These are phyloP conservation scores for Plebejus anna DNA, from an alignment of 2,888 invertebrate genomes.

Conservation along the genomic window DNA sequence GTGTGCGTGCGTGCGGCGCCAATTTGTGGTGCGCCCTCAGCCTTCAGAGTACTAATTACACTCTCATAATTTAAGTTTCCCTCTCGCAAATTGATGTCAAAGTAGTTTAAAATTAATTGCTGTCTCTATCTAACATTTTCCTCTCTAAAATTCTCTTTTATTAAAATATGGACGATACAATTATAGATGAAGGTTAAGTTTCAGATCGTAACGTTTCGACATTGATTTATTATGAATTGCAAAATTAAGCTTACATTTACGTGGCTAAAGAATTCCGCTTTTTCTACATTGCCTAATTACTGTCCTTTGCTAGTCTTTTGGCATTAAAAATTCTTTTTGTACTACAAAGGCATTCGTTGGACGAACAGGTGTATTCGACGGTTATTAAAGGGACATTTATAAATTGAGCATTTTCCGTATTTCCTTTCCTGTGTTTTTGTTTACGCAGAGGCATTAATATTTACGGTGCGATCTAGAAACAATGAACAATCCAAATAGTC, in stretches of 20 bases:
- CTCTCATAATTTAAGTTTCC: constrained; percentile 20
- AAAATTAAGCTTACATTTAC: not conserved
- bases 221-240: not conserved
- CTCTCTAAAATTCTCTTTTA: not conserved
- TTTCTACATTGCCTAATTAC: not conserved
- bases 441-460: constrained; percentile 7
- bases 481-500: constrained; percentile 4
- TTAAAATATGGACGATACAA: not conserved
- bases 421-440: not conserved
- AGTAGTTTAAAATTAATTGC: constrained; percentile 11
- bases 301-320: not conserved
- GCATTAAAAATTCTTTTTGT: constrained; percentile 6
- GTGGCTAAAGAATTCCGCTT: not conserved
- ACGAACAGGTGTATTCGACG: constrained; percentile 3
- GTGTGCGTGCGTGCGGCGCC: not conserved
- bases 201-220: not conserved
- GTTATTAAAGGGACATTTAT: constrained; percentile 2
- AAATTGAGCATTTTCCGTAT: not conserved
- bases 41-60: constrained; percentile 18
- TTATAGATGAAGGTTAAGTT: not conserved
- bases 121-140: not conserved
- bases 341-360: not conserved
- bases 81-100: constrained; percentile 2
- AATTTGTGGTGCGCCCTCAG: constrained; percentile 21
- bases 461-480: constrained; percentile 6